Conservation (phyloP, 2,797 vertebrate species). For the Nannoperca obscura region DNA sequence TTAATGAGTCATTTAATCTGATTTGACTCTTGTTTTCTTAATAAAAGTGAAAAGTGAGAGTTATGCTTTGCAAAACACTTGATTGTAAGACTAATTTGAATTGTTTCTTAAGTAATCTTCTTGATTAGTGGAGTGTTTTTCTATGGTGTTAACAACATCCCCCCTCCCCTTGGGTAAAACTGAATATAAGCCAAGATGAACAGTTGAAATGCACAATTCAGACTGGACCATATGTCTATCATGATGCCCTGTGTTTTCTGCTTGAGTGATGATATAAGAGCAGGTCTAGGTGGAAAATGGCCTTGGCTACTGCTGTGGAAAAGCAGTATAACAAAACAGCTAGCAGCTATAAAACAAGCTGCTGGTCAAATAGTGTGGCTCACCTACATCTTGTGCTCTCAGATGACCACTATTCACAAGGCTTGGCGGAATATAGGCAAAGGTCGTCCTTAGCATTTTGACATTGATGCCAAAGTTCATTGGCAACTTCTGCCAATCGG, state of each 20-base stretch:
- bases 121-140: neutral
- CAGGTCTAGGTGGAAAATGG: constrained; percentile 24
- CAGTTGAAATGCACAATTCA: constrained; percentile 58
- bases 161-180: constrained; percentile 14
- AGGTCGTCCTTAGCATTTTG: constrained; percentile 40
- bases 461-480: constrained; percentile 68
- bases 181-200: constrained; percentile 56
- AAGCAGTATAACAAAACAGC: constrained; percentile 22
- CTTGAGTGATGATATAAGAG: constrained; percentile 47
- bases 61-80: neutral
- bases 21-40: neutral
- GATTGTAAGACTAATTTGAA: neutral
- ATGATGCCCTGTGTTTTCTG: constrained; percentile 53
- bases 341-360: constrained; percentile 23
- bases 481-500: constrained; percentile 54
- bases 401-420: constrained; percentile 10
- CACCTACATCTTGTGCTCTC: neutral
- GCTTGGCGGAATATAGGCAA: constrained; percentile 34
- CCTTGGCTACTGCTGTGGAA: constrained; percentile 25
- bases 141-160: constrained; percentile 18
- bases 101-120: neutral
- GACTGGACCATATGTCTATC: constrained; percentile 62
- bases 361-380: constrained; percentile 15
- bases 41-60: neutral
- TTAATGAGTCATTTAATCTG: neutral